Evolutionary conservation across 2,113 vertebrate genomes (phyloP).

Genomic region (Nibea coibor): DNA sequence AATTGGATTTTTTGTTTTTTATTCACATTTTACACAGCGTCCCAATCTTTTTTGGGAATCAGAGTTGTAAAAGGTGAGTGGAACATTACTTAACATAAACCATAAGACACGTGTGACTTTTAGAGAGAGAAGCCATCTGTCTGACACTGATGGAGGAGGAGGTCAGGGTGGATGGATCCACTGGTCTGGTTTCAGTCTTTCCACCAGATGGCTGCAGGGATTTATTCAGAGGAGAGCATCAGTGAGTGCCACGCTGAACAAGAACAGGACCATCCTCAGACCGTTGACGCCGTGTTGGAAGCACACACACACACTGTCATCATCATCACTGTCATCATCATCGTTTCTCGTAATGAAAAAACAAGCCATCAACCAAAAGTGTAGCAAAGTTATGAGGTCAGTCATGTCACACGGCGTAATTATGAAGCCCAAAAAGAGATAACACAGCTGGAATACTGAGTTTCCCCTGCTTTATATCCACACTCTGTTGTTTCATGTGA

Average conservation of each 20-base stretch:
- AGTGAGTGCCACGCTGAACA: neutral
- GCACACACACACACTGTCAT: neutral
- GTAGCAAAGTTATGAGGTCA: neutral
- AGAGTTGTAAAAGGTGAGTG: no score
- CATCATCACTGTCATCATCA: neutral
- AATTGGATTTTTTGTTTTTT: no score
- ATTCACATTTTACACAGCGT: no score
- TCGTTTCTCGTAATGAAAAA: neutral
- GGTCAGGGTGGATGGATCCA: neutral
- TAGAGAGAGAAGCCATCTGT: no score
- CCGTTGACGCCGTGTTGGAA: neutral
- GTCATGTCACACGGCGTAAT: neutral
- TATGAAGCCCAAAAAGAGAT: neutral
- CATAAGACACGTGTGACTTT: no score
- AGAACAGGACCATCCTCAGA: neutral
- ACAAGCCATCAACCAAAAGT: neutral
- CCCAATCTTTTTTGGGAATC: no score
- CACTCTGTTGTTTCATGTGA: neutral
- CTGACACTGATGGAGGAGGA: no score
- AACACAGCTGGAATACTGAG: neutral
- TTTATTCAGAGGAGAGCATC: neutral
- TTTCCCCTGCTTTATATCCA: neutral
- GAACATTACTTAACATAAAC: no score
- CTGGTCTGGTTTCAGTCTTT: neutral
- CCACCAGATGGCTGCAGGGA: neutral